Base-by-base conservation (phyloP, 2,888 invertebrate species). In the Drosophila antonietae region DNA sequence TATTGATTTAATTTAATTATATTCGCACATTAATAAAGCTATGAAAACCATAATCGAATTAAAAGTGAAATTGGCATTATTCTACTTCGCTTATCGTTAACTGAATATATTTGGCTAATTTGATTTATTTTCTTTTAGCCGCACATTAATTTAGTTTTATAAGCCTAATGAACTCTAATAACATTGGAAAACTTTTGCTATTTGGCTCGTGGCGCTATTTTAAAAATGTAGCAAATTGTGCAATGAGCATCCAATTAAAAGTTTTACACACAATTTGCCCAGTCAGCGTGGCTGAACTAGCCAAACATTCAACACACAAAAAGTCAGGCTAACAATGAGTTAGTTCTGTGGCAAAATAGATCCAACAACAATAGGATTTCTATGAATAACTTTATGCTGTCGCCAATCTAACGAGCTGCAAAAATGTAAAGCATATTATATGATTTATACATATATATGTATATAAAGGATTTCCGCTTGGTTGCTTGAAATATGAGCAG, bases 331-430 rank as follows among this genome's bases (percentile, higher is more conserved):
- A 73, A 80, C 68, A 75, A 69, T 60, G 81, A 68, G 78, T 69
- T 67, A 68, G 78, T 67, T 67, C 41, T 69, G 59, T 70, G 80
- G 81, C 37, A 63, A 51, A 57, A 72, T 47, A 47, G 44, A 37
- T 52, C 56, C 67, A 52, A 63, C 43, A 63, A 39, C 31, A 43
- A 56, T 41, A 43, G 57, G 49, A 63, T 69, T 68, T 68, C 58
- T 68, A 75, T 74, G 75, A 65, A 81, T 68, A 80, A 81, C 71
- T 81, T 72, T 78, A 68, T 58, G 53, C 71, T 89, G 86, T 88
- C 85, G 88, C 77, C 88, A 66, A 85, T 85, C 88, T 85, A 88
- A 89, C 86, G 90, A 86, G 88, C 83, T 85, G 85, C 81, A 82
- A 85, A 85, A 88, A 75, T 85, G 85, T 80, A 68, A 69, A 67